These are phyloP conservation scores for Gymnocephalus cernua DNA, from an alignment of 2,113 vertebrate genomes.

Conservation along the genomic window DNA sequence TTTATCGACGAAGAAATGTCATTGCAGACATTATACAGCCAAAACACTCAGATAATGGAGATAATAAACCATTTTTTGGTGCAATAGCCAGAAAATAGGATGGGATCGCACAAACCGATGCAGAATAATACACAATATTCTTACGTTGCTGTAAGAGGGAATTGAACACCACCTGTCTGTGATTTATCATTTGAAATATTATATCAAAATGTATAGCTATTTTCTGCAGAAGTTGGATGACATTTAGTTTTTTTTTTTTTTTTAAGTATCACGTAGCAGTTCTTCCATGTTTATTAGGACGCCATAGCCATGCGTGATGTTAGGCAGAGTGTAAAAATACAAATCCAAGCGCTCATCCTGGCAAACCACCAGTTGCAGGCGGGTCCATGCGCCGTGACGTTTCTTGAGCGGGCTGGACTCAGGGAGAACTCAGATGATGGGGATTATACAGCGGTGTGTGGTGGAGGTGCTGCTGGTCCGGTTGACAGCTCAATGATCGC, in stretches of 20 bases:
- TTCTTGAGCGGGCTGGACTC: slow-evolving; percentile 75
- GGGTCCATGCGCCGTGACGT: slow-evolving; percentile 75
- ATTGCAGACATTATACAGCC: background rate
- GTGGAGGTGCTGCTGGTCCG: slow-evolving; percentile 50
- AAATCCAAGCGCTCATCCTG: background rate
- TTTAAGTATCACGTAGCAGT: background rate
- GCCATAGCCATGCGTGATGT: background rate
- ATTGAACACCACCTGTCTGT: background rate
- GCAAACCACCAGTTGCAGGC: slow-evolving; percentile 66
- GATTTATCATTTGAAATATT: background rate
- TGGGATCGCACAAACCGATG: background rate
- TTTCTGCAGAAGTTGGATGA: background rate
- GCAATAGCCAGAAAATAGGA: background rate
- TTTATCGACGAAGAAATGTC: background rate
- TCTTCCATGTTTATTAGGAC: background rate
- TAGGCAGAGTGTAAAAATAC: background rate
- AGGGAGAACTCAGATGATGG: slow-evolving; percentile 63
- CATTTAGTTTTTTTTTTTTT: background rate
- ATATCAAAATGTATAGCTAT: background rate
- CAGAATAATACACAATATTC: background rate
- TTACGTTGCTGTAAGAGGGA: background rate
- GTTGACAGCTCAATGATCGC: slow-evolving; percentile 66
- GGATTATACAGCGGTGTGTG: slow-evolving; percentile 55
- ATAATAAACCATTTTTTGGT: background rate
- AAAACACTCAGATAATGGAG: background rate